Percentiles rank a stretch among this genome's conserved stretches.
Conservation (phyloP, 2,113 vertebrate species). For the Mastomys natalensis region DNA sequence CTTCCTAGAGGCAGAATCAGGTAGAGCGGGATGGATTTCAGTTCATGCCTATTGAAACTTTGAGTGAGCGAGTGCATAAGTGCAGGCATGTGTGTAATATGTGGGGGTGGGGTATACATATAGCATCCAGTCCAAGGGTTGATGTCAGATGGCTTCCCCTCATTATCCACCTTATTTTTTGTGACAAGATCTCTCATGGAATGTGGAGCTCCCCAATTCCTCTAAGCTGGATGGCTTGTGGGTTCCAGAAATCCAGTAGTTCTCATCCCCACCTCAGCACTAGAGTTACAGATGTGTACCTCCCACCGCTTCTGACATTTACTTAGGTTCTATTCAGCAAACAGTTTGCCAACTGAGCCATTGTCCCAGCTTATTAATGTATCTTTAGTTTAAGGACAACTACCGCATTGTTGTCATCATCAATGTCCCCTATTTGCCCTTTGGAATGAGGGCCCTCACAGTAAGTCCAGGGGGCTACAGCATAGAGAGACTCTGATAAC, state of each 20-base stretch:
- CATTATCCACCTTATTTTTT: background rate
- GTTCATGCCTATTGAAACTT: background rate
- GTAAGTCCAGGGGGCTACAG: background rate
- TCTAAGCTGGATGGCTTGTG: too few species aligned
- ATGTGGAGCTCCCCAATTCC: too few species aligned
- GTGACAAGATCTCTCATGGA: background rate
- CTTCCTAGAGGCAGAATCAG: background rate
- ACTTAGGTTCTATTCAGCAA: background rate
- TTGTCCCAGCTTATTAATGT: background rate
- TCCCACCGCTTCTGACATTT: too few species aligned
- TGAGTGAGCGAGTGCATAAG: too few species aligned
- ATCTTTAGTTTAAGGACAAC: background rate
- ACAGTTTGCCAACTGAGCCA: background rate
- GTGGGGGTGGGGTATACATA: background rate
- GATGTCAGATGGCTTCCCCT: background rate
- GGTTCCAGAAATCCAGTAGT: background rate
- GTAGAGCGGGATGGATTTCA: background rate
- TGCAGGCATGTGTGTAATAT: background rate
- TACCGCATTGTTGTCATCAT: background rate
- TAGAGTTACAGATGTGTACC: too few species aligned
- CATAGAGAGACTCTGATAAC: fast-evolving
- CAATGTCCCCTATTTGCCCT: background rate
- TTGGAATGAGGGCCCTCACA: background rate
- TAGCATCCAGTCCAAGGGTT: background rate
- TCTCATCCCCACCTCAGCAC: background rate